A percentile compares a stretch with the other conserved stretches of the same genome.
Evolutionary conservation across 2,888 invertebrate genomes (phyloP).

Genomic region (Ecliptopera silaceata): DNA sequence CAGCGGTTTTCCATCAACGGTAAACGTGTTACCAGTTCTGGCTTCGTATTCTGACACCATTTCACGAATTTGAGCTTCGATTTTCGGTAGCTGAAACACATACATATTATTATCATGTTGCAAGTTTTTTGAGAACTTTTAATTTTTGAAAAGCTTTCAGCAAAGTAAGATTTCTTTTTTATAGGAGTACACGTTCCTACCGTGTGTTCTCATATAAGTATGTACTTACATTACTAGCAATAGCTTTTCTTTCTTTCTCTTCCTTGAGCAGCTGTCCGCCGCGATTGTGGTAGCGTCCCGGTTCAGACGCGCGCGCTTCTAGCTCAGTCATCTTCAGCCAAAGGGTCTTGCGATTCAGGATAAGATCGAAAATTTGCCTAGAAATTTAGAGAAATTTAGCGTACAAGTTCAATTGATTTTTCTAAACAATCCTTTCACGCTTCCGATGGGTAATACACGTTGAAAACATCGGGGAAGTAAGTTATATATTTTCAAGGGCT

Average conservation of each 20-base stretch:
- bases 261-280: conserved; percentile 93
- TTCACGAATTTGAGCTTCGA: conserved; percentile 85
- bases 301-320: conserved; percentile 89
- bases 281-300: conserved; percentile 92
- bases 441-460: no score
- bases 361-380: conserved; percentile 85
- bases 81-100: conserved; percentile 85
- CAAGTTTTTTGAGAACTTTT: no score
- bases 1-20: conserved; percentile 85
- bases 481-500: no score
- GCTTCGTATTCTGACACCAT: conserved; percentile 81
- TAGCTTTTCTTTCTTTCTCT: conserved; percentile 92
- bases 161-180: no score
- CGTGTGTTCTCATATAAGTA: neutral
- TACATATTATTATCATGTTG: conserved; percentile 28
- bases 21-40: conserved; percentile 80
- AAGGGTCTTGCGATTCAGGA: conserved; percentile 85
- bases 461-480: no score
- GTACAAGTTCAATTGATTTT: neutral
- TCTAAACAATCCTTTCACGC: neutral
- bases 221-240: conserved; percentile 79
- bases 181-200: neutral
- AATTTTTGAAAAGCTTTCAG: no score
- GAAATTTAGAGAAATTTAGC: no score
- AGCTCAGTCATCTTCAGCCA: conserved; percentile 90